phyloP scores from a whole-genome alignment of 1,140 invertebrate genomes.

The Mizuhopecten yessoensis region DNA sequence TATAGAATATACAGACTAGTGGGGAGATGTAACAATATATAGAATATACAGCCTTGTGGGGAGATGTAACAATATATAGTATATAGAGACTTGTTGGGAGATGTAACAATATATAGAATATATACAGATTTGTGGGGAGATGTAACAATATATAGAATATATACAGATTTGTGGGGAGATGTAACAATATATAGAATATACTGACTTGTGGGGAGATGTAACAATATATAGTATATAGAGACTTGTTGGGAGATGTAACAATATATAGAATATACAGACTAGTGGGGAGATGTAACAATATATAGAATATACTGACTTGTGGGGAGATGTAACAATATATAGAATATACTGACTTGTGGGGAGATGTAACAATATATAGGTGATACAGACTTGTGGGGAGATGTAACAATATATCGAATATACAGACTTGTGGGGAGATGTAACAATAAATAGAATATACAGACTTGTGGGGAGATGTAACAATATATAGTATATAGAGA shows the following conservation, averaged over 20 bases:
- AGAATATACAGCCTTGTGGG: not conserved
- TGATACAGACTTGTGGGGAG: no score
- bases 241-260: no score
- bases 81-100: no score
- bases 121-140: not conserved
- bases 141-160: not conserved
- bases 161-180: not conserved
- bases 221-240: no score
- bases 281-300: not conserved
- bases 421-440: not conserved
- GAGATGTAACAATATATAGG: not conserved
- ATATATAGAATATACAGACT: not conserved
- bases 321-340: not conserved
- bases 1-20: not conserved
- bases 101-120: no score
- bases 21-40: not conserved
- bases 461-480: not conserved
- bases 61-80: not conserved
- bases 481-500: not conserved
- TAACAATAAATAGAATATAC: not conserved
- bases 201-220: not conserved
- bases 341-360: not conserved
- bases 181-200: not conserved
- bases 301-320: not conserved
- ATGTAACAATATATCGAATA: not conserved